phyloP scores from a whole-genome alignment of 1,140 invertebrate genomes.

The Caenorhabditis inopinata region DNA sequence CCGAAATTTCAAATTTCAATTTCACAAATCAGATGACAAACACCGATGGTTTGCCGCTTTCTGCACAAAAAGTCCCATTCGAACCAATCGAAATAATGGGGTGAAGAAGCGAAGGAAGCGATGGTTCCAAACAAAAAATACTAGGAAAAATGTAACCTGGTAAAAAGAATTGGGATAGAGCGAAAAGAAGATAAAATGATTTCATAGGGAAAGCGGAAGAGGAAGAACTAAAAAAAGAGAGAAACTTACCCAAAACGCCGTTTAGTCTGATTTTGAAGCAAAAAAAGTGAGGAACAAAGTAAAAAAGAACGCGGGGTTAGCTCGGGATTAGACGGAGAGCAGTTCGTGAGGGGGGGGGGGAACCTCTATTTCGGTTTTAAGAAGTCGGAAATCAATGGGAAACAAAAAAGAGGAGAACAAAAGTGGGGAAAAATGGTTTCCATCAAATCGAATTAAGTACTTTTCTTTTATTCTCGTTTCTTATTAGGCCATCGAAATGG shows the following conservation, averaged over 20 bases:
- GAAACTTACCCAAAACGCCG: too few species aligned
- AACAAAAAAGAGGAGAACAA: too few species aligned
- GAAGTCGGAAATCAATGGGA: neutral
- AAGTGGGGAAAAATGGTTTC: neutral
- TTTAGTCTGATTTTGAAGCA: too few species aligned
- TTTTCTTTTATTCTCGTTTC: neutral
- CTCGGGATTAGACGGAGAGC: too few species aligned
- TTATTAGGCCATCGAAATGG: neutral
- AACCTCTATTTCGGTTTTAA: neutral
- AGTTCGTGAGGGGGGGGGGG: too few species aligned
- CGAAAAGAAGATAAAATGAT: neutral
- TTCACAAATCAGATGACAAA: too few species aligned
- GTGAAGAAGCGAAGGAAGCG: neutral
- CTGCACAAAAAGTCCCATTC: neutral
- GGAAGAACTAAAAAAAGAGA: neutral
- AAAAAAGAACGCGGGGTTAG: too few species aligned
- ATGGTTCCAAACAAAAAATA: neutral
- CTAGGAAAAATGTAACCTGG: neutral
- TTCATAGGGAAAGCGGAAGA: neutral
- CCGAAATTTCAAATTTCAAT: too few species aligned
- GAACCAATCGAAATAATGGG: neutral
- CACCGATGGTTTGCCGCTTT: too few species aligned
- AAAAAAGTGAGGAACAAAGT: too few species aligned
- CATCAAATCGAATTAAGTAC: neutral
- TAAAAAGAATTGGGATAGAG: neutral